Evolutionary conservation across 2,797 vertebrate genomes (phyloP), one percentile per base, ranked within the genome.

Genomic region (Toxotes lorentzi): DNA sequence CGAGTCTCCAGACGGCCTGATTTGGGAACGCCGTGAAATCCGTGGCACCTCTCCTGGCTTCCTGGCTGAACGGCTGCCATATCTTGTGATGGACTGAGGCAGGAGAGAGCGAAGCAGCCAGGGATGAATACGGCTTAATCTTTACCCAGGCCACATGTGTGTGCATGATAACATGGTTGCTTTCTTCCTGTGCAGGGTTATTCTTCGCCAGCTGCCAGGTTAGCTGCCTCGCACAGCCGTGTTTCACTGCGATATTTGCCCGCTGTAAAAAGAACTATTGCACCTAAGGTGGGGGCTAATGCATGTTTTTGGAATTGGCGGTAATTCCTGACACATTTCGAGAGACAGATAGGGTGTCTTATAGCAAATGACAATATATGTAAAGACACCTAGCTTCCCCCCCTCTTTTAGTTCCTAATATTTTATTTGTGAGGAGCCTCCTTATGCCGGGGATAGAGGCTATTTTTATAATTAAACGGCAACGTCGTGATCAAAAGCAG

Each of bases 121-220:
- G 93, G 94, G 95, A 95, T 96, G 95, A 96, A 96, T 95, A 94
- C 94, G 81, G 95, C 95, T 96, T 96, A 96, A 96, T 96, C 95
- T 96, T 94, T 92, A 93, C 94, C 93, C 93, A 86, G 95, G 94
- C 95, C 95, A 95, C 95, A 95, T 96, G 95, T 95, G 95, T 93
- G 94, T 92, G 94, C 93, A 93, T 95, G 95, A 96, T 96, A 96
- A 96, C 95, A 91, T 92, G 94, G 90, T 88, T 83, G 94, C 95
- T 95, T 96, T 95, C 95, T 95, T 95, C 92, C 93, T 71, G 92
- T 70, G 86, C 91, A 70, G 93, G 90, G 91, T 92, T 89, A 91
- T 94, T 94, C 93, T 93, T 87, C 85, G 89, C 86, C 93, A 70
- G 90, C 91, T 96, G 95, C 95, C 95, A 96, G 95, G 95, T 95